phyloP scores from a whole-genome alignment of 1,140 invertebrate genomes.

The Neodiprion virginianus region DNA sequence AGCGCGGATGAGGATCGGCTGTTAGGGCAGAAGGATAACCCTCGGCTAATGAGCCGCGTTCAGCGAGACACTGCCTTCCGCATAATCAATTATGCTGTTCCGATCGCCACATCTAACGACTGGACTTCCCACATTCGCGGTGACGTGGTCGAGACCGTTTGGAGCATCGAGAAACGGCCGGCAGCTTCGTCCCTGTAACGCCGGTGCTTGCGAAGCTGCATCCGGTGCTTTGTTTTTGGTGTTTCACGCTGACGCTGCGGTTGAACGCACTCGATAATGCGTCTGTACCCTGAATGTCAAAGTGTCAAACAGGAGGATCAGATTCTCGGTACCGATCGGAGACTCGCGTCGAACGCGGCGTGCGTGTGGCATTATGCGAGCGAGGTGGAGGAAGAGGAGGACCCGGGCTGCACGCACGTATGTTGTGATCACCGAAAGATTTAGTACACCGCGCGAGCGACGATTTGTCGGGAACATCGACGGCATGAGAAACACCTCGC shows the following conservation, averaged over 20 bases:
- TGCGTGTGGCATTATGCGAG: too few species aligned
- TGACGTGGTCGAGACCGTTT: neutral
- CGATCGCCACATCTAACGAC: neutral
- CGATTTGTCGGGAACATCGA: slow-evolving; percentile 5
- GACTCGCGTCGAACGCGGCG: too few species aligned
- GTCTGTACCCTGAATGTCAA: too few species aligned
- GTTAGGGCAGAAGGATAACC: neutral
- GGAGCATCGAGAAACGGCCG: too few species aligned
- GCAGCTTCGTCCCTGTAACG: too few species aligned
- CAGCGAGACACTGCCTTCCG: neutral
- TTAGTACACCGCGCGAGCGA: neutral
- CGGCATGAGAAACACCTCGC: neutral
- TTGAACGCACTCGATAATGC: too few species aligned
- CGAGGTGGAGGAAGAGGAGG: neutral
- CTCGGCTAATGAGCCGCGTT: neutral
- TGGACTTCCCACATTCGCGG: slow-evolving; percentile 1
- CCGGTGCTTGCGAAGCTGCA: too few species aligned
- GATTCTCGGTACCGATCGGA: too few species aligned
- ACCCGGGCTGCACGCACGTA: neutral
- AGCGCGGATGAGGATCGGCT: neutral
- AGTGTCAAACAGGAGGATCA: too few species aligned
- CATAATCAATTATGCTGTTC: neutral
- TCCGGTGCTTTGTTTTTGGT: too few species aligned
- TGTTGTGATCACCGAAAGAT: neutral
- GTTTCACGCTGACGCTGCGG: too few species aligned